Conservation (phyloP, 1,140 invertebrate species). For the Zaprionus capensis region DNA sequence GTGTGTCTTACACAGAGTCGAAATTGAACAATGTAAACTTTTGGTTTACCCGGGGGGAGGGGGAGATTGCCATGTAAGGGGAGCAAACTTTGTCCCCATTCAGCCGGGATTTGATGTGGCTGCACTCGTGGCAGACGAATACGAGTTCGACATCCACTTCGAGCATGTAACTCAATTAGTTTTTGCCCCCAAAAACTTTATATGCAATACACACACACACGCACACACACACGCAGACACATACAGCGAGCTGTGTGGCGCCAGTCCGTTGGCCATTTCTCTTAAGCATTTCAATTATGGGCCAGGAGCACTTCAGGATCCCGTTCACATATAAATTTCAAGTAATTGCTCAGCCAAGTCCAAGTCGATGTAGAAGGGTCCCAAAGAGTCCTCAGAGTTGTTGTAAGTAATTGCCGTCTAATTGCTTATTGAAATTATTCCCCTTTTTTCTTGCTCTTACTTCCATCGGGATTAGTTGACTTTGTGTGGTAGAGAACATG, state of each 20-base stretch:
- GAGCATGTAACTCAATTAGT: slow-evolving; percentile 82
- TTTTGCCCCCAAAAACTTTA: slow-evolving; percentile 63
- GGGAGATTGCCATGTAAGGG: slow-evolving; percentile 25
- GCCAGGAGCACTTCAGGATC: slow-evolving; percentile 48
- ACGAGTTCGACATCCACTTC: slow-evolving; percentile 24
- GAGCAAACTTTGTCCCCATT: slow-evolving; percentile 71
- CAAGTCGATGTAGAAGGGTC: neutral
- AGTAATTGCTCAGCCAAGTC: slow-evolving; percentile 68
- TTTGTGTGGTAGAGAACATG: slow-evolving; percentile 7
- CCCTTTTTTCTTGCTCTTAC: slow-evolving; percentile 18
- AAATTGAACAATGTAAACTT: slow-evolving; percentile 83
- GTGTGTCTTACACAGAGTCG: slow-evolving; percentile 70
- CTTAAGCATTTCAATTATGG: slow-evolving; percentile 78
- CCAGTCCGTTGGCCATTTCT: slow-evolving; percentile 57
- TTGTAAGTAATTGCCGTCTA: slow-evolving; percentile 81
- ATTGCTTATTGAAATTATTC: slow-evolving; percentile 80
- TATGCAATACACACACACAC: slow-evolving; percentile 57
- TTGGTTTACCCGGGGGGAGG: slow-evolving; percentile 47
- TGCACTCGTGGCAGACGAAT: slow-evolving; percentile 25
- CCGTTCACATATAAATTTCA: slow-evolving; percentile 76
- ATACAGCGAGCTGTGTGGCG: slow-evolving; percentile 40
- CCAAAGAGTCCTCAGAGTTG: slow-evolving; percentile 47
- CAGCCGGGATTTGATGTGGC: slow-evolving; percentile 8
- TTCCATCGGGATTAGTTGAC: slow-evolving; percentile 12
- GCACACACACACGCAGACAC: neutral